These are phyloP conservation scores for Seriola quinqueradiata DNA, from an alignment of 2,113 vertebrate species.

Conservation along the genomic window DNA sequence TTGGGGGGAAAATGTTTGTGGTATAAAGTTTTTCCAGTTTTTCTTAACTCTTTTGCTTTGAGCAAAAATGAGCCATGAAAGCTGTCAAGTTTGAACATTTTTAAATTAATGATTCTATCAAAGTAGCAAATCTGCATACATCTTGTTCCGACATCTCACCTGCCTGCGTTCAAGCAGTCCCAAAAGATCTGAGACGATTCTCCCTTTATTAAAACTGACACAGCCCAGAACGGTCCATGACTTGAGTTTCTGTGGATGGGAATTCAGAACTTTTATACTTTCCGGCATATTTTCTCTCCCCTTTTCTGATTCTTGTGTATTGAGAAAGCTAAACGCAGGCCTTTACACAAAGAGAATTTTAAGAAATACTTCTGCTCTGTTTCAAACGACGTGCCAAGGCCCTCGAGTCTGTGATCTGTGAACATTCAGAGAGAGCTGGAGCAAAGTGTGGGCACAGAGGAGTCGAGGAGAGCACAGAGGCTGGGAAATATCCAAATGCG, in stretches of 20 bases:
- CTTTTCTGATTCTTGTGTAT: slow-evolving; percentile 29
- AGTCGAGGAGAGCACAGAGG: slow-evolving; percentile 13
- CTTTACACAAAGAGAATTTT: slow-evolving; percentile 40
- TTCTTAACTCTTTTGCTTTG: slow-evolving; percentile 1
- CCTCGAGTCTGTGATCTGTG: slow-evolving; percentile 44
- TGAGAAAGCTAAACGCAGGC: neutral
- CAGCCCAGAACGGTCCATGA: slow-evolving; percentile 6
- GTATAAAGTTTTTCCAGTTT: neutral
- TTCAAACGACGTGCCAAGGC: slow-evolving; percentile 37
- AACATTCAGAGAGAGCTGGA: slow-evolving; percentile 26
- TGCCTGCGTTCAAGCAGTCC: neutral
- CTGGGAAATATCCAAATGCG: slow-evolving; percentile 45
- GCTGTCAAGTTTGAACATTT: slow-evolving; percentile 28
- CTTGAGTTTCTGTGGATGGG: neutral
- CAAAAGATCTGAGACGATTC: slow-evolving; percentile 19
- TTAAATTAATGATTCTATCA: slow-evolving; percentile 28
- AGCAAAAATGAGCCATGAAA: slow-evolving; percentile 22
- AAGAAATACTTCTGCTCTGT: slow-evolving; percentile 23
- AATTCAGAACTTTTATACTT: neutral
- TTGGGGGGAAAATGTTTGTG: neutral
- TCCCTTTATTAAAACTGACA: neutral
- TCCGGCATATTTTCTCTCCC: neutral
- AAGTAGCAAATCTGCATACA: slow-evolving; percentile 39
- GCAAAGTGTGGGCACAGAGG: slow-evolving; percentile 39
- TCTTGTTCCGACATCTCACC: slow-evolving; percentile 28